Base-by-base conservation (phyloP, 2,888 invertebrate species). In the Zonitis immaculata region DNA sequence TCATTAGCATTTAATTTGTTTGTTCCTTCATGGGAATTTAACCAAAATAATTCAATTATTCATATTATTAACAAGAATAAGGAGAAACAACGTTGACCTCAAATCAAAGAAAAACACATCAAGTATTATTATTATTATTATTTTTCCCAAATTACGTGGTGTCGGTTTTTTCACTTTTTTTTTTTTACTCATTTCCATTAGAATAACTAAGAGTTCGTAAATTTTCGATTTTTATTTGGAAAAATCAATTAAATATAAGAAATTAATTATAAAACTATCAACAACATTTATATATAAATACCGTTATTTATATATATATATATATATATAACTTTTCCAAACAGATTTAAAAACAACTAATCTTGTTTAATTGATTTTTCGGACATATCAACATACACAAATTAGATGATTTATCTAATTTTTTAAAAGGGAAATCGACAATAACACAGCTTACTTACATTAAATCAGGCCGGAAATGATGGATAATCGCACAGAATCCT, bases 401-500 rank as follows among this genome's bases (percentile, higher is more conserved):
- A n/a, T 30, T n/a, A 6, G 4, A 30, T 30, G 30, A 30, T 30
- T 30, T n/a, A 30, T 30, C n/a, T n/a, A n/a, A n/a, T 12, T 30
- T 30, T 3, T 12, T 35, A 22, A 22, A n/a, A n/a, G n/a, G n/a
- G n/a, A n/a, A n/a, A n/a, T n/a, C n/a, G n/a, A n/a, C n/a, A n/a
- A n/a, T n/a, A n/a, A n/a, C n/a, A n/a, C n/a, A n/a, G n/a, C n/a
- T n/a, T n/a, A 86, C 93, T 92, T 80, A 95, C 95, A 96, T 94
- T 69, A 96, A 82, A 75, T 96, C 95, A 46, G 96, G 95, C 70
- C 95, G 83, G 79, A 94, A 95, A 76, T 92, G 91, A 79, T 96
- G 95, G 70, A 96, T 94, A 75, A 96, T 85, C 59, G 95, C 95
- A 80, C 95, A 96, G 78, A 96, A 96, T 53, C 93, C 95, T 62